Conservation (phyloP, 1,140 invertebrate species). For the Rhynchophorus ferrugineus region DNA sequence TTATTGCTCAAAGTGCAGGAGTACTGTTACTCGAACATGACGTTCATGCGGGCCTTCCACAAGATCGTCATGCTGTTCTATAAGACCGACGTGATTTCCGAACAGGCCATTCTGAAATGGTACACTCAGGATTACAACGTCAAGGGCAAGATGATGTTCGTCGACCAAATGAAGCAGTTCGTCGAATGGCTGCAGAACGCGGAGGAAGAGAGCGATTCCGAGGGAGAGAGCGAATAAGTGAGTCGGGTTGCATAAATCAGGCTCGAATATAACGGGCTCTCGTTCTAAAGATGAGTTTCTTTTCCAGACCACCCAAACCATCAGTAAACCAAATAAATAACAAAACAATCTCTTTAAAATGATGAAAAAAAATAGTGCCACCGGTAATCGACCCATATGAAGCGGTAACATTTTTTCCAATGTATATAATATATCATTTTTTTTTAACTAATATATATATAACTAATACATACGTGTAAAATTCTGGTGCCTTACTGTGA, state of each 20-base stretch:
- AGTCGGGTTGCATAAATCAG: not conserved
- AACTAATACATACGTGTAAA: constrained; percentile 29
- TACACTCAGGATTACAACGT: constrained; percentile 85
- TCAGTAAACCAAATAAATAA: constrained; percentile 2
- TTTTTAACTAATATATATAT: constrained; percentile 14
- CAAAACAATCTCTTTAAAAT: no score
- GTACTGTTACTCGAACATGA: constrained; percentile 98
- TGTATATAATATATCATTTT: constrained; percentile 29
- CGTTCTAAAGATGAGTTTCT: no score
- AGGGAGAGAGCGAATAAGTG: constrained; percentile 37
- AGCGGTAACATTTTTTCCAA: constrained; percentile 39
- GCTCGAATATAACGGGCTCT: no score
- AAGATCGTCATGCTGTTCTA: constrained; percentile 95
- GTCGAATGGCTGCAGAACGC: constrained; percentile 95
- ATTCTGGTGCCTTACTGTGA: constrained; percentile 38
- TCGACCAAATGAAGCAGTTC: constrained; percentile 96
- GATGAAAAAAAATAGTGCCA: constrained; percentile 36
- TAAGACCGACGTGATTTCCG: constrained; percentile 87
- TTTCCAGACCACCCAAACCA: constrained; percentile 24
- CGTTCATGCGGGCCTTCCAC: constrained; percentile 96
- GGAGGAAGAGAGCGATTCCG: constrained; percentile 71
- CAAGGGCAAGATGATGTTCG: constrained; percentile 94
- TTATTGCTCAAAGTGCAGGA: constrained; percentile 89
- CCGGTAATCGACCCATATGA: constrained; percentile 26
- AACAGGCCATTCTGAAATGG: constrained; percentile 90